Evolutionary conservation across 2,888 invertebrate genomes (phyloP).

Genomic region (Calameuta filiformis): DNA sequence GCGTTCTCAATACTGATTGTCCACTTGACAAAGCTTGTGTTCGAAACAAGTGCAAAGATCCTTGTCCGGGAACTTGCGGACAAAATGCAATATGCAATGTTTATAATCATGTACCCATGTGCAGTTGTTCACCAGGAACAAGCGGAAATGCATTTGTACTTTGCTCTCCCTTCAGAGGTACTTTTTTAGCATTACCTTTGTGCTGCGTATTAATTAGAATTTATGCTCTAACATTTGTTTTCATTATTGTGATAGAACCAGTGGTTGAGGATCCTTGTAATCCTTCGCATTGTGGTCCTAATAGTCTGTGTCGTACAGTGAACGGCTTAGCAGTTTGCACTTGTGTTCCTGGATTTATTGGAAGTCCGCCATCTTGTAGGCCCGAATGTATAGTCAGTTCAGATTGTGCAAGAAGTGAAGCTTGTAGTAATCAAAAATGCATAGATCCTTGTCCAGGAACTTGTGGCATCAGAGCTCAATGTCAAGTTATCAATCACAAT

Average conservation of each 20-base stretch:
- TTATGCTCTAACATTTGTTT: neutral
- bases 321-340: constrained; percentile 83
- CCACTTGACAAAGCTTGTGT: constrained; percentile 76
- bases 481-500: constrained; percentile 81
- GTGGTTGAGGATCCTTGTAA: constrained; percentile 71
- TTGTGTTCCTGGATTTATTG: constrained; percentile 77
- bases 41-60: constrained; percentile 80
- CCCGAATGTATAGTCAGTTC: constrained; percentile 84
- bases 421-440: constrained; percentile 85
- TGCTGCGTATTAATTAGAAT: neutral
- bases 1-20: constrained; percentile 82
- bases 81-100: constrained; percentile 80
- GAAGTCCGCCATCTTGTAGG: constrained; percentile 81
- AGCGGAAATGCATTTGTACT: constrained; percentile 65
- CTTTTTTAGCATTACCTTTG: neutral
- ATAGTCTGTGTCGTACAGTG: constrained; percentile 78
- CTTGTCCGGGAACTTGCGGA: constrained; percentile 84
- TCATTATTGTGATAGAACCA: neutral
- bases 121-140: constrained; percentile 70
- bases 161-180: constrained; percentile 60
- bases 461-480: constrained; percentile 78
- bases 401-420: constrained; percentile 79
- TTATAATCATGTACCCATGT: constrained; percentile 82
- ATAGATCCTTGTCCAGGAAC: constrained; percentile 82
- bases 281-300: constrained; percentile 72